Base-by-base conservation (phyloP, 1,140 invertebrate genomes). In the Lineus longissimus region DNA sequence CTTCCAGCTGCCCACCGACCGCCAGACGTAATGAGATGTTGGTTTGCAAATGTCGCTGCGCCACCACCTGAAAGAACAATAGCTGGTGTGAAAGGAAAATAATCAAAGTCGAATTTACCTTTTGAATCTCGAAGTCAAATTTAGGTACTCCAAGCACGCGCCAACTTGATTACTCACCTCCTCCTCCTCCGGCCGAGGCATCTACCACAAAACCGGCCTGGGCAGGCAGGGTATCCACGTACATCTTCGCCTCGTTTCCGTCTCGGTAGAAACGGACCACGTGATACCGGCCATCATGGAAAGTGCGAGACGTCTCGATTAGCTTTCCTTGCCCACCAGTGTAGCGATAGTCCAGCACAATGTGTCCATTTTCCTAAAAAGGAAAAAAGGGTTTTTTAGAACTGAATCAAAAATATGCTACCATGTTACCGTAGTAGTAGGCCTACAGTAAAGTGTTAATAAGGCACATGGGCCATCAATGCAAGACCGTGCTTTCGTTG, bases 281-380 rank as follows among this genome's bases (percentile, higher is more conserved):
- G 45, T 79, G 77, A 57, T 79, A 78, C 33, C 64, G 31, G 0
- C 75, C 76, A 64, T 79, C 76, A 64, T 74, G 73, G 55, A 72
- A 72, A 2, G 51, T 62, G 17, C 55, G 51, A 6, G 59, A 29
- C 7, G 19, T 40, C 30, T 73, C 67, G 2, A 68, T 66, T 11
- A 70, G 58, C 27, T 60, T 66, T 2, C 69, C 55, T 0, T 29
- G 56, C 15, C 51, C 63, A 22, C 75, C 73, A 1, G 72, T 75
- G 54, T 75, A 62, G 4, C 9, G 4, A 51, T 76, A 79, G 0
- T 61, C 59, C 25, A 70, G 70, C 9, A 73, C 71, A 17, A 77
- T 55, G 43, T 70, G 68, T 1, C 77, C 77, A 59, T 76, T 66
- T 23, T 63, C 73, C 75, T 77, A 55, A 22, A 45, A 27, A 62